Percentiles rank a stretch among this genome's conserved stretches.
These are phyloP conservation scores for Apoda limacodes DNA, from an alignment of 2,888 invertebrate genomes.

Conservation along the genomic window DNA sequence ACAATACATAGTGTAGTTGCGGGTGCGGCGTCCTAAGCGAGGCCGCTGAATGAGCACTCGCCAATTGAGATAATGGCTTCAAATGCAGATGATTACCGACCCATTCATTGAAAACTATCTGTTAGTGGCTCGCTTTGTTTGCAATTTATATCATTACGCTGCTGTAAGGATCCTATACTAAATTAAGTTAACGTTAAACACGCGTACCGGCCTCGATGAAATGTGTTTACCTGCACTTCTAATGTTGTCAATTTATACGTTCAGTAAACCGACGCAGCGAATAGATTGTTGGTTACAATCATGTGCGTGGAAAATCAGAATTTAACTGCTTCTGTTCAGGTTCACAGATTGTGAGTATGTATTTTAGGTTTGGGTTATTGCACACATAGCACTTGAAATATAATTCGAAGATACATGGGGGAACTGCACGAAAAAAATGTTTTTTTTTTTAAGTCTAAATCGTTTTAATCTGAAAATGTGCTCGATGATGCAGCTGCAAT, in stretches of 20 bases:
- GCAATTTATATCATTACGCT: conserved; percentile 42
- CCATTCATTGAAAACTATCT: conserved; percentile 60
- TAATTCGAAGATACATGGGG: too few relatives aligned
- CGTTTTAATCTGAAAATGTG: too few relatives aligned
- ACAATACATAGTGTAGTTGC: conserved; percentile 37
- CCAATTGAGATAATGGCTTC: conserved; percentile 66
- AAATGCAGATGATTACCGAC: conserved; percentile 66
- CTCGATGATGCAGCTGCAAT: conserved; percentile 19
- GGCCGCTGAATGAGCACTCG: conserved; percentile 58
- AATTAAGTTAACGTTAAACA: conserved; percentile 46
- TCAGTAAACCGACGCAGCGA: too few relatives aligned
- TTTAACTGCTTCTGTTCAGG: too few relatives aligned
- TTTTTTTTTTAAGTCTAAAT: too few relatives aligned
- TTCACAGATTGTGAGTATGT: too few relatives aligned
- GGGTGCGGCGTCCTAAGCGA: conserved; percentile 61
- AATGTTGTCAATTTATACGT: conserved; percentile 25
- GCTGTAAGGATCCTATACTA: conserved; percentile 32
- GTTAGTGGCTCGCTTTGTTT: conserved; percentile 35
- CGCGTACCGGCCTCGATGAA: conserved; percentile 24
- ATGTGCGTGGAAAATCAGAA: too few relatives aligned
- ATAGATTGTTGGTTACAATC: too few relatives aligned
- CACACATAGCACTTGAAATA: too few relatives aligned
- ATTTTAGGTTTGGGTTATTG: too few relatives aligned
- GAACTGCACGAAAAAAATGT: too few relatives aligned
- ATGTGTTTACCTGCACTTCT: conserved; percentile 29